These are phyloP conservation scores for Urocyon cinereoargenteus DNA, from an alignment of 2,797 vertebrate genomes.

Conservation along the genomic window DNA sequence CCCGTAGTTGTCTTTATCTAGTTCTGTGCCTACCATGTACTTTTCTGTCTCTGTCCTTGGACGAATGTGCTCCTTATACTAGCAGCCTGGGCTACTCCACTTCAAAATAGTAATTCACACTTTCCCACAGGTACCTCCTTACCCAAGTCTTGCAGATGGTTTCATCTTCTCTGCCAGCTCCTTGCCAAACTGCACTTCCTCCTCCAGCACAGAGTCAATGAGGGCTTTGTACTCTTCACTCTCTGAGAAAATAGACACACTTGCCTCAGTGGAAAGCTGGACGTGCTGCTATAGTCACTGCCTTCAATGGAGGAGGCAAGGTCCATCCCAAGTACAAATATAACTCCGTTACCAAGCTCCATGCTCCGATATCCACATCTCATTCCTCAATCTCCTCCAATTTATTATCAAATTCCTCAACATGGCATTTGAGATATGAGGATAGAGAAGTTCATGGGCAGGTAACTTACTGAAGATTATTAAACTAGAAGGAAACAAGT, in stretches of 20 bases:
- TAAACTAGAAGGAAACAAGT: background rate
- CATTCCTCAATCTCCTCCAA: background rate
- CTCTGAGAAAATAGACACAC: slow-evolving; percentile 85
- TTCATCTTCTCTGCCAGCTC: slow-evolving; percentile 84
- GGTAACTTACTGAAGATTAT: background rate
- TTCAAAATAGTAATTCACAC: background rate
- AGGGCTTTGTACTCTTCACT: slow-evolving; percentile 90
- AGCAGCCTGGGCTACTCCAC: background rate
- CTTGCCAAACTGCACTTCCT: slow-evolving; percentile 52
- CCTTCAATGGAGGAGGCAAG: background rate
- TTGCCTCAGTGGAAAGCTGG: background rate
- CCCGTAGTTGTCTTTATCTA: background rate
- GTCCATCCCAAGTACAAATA: too few relatives aligned
- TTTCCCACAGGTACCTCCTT: background rate
- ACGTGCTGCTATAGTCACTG: background rate
- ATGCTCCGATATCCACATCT: background rate
- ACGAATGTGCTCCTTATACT: background rate
- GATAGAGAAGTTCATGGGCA: background rate
- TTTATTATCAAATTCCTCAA: too few relatives aligned
- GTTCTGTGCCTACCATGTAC: background rate
- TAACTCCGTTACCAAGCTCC: background rate
- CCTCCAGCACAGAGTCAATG: slow-evolving; percentile 74
- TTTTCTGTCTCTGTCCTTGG: background rate
- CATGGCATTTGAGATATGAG: background rate
- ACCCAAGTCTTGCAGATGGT: slow-evolving; percentile 88